Percentiles rank a stretch among this genome's conserved stretches.
phyloP scores from a whole-genome alignment of 2,113 vertebrate species.

The Thunnus thynnus region DNA sequence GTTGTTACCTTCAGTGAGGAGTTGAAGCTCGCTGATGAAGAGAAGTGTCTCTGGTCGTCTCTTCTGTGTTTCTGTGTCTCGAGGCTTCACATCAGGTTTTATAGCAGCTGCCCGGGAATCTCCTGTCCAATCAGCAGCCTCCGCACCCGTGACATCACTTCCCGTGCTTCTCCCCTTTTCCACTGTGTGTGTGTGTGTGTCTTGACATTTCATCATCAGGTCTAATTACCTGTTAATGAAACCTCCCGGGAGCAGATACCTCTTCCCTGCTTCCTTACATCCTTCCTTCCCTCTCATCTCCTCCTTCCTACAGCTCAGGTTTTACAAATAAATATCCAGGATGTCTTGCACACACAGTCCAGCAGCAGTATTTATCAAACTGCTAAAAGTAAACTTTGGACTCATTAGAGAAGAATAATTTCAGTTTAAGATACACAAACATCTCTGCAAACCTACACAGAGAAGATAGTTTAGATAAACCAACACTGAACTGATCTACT shows the following conservation, averaged over 20 bases:
- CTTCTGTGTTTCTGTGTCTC: constrained; percentile 45
- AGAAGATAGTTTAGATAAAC: too few relatives aligned
- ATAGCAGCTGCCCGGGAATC: constrained; percentile 67
- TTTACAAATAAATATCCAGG: too few relatives aligned
- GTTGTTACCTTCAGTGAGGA: constrained; percentile 52
- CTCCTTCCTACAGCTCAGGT: background rate
- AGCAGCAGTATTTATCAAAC: too few relatives aligned
- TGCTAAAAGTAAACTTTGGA: too few relatives aligned
- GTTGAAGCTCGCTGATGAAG: background rate
- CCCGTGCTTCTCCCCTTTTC: constrained; percentile 33
- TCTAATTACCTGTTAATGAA: constrained; percentile 55
- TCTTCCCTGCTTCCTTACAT: too few relatives aligned
- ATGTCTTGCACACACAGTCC: too few relatives aligned
- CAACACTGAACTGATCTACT: too few relatives aligned
- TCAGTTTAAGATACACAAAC: too few relatives aligned
- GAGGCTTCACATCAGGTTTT: constrained; percentile 66
- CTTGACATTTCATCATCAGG: constrained; percentile 50
- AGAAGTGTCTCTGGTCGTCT: constrained; percentile 23
- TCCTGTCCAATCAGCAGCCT: constrained; percentile 57
- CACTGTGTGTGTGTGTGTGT: constrained; percentile 20
- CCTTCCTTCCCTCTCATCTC: background rate
- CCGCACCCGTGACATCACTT: constrained; percentile 60
- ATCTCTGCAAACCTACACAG: too few relatives aligned
- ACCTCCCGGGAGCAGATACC: constrained; percentile 26
- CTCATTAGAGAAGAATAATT: too few relatives aligned